These are phyloP conservation scores for Mormyrus proboscirostris DNA, from an alignment of 2,797 vertebrate genomes.

Conservation along the genomic window DNA sequence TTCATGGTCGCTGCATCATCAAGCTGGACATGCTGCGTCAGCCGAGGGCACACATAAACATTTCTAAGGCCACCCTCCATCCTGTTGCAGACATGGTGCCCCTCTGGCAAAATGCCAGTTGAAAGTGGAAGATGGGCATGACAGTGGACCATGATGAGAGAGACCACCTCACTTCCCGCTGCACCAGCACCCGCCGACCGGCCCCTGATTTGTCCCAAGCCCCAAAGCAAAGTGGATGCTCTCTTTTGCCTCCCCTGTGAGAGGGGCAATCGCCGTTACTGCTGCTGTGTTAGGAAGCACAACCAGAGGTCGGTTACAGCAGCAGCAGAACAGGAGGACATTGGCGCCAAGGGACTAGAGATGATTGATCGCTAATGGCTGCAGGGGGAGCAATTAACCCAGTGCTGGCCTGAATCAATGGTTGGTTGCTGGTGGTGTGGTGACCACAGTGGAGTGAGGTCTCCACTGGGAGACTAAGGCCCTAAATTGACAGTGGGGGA, in stretches of 20 bases:
- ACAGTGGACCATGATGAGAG: background rate
- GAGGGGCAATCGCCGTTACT: background rate
- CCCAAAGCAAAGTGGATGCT: background rate
- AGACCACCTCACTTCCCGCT: background rate
- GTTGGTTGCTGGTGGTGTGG: no score
- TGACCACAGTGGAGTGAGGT: no score
- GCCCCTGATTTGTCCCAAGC: background rate
- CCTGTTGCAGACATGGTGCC: background rate
- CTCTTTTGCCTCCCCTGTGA: background rate
- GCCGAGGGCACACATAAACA: background rate
- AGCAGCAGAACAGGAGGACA: background rate
- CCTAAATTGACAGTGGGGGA: background rate
- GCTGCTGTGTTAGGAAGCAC: background rate
- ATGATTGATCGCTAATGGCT: background rate
- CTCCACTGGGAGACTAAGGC: no score
- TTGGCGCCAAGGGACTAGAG: background rate
- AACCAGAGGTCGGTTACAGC: background rate
- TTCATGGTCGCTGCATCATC: background rate
- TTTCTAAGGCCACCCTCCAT: background rate
- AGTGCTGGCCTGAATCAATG: background rate
- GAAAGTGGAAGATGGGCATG: background rate
- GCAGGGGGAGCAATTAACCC: background rate
- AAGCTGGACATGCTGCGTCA: background rate
- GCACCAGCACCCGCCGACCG: background rate
- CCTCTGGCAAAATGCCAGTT: background rate